A percentile compares a stretch with the other conserved stretches of the same genome.
phyloP scores from a whole-genome alignment of 2,113 vertebrate genomes.

The Apeltes quadracus region DNA sequence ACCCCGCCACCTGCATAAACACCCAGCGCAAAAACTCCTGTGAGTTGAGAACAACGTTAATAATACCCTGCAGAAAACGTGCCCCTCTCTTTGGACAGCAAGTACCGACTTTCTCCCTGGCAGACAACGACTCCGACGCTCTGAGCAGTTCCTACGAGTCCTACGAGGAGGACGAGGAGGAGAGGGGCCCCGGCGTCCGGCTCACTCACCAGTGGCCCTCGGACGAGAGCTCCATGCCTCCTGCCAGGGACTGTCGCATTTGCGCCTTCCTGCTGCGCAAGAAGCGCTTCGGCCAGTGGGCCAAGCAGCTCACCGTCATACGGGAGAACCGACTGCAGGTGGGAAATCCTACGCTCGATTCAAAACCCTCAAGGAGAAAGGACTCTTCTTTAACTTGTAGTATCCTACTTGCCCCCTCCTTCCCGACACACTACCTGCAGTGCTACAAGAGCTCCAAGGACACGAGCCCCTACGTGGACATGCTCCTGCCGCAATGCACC shows the following conservation, averaged over 20 bases:
- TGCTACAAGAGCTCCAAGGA: constrained; percentile 98
- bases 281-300: constrained; percentile 98
- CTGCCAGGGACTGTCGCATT: constrained; percentile 91
- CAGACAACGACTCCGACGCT: constrained; percentile 96
- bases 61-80: not conserved
- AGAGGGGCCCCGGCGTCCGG: constrained; percentile 79
- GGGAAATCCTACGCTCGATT: not conserved
- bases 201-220: constrained; percentile 95
- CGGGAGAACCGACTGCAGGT: constrained; percentile 93
- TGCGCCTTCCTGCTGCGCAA: constrained; percentile 96
- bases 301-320: constrained; percentile 95
- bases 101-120: not conserved
- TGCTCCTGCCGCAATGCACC: constrained; percentile 84
- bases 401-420: no score
- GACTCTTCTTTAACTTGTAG: no score
- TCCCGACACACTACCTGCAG: constrained; percentile 77
- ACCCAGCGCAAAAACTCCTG: constrained; percentile 91
- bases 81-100: fast-evolving
- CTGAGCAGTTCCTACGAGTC: constrained; percentile 98
- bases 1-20: constrained; percentile 87
- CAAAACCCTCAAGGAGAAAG: not conserved
- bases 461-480: constrained; percentile 87
- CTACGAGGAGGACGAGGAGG: constrained; percentile 96
- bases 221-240: constrained; percentile 90
- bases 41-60: constrained; percentile 69